Evolutionary conservation across 1,140 invertebrate genomes (phyloP), one percentile per base, ranked within the genome.

Genomic region (Lineus longissimus): DNA sequence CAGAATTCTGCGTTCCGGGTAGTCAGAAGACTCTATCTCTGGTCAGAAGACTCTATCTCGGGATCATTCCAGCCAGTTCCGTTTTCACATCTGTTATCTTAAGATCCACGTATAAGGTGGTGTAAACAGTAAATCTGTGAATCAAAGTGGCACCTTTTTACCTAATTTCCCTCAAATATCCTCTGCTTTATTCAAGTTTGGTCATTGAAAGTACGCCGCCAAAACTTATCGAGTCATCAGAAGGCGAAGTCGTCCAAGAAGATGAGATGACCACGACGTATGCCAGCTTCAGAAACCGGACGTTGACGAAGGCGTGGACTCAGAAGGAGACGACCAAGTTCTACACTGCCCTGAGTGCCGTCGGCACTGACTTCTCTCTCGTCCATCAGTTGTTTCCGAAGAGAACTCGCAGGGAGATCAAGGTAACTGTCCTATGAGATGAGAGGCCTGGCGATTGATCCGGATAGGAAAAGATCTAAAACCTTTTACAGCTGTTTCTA

Each of bases 331-430:
- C 92, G 0, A 81, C 91, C 1, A 87, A 88, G 66, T 96, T 96
- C 79, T 96, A 94, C 78, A 87, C 87, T 73, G 92, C 91, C n/a
- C 81, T 96, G 15, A 91, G 90, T 70, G 88, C 87, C 13, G 85
- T 94, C 59, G 93, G 94, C 0, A 93, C 93, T 0, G 93, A 95
- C 82, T 95, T 96, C 79, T 87, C 90, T 0, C 75, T 95, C 17
- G 95, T 96, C 91, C 83, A 87, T 59, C 85, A 86, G 56, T 81
- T 94, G n/a, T 94, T 95, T 79, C 89, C 89, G 0, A 86, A 87
- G 55, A 84, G 93, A 60, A 88, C 86, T 0, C 81, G 93, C 2
- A 80, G 86, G 45, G 92, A 95, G 74, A 80, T 96, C 0, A 95
- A 95, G 78, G 75, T 76, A 31, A 65, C n/a, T 22, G 55, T 17